These are phyloP conservation scores for Megastigmus dorsalis DNA, from an alignment of 2,888 invertebrate genomes.

Conservation along the genomic window DNA sequence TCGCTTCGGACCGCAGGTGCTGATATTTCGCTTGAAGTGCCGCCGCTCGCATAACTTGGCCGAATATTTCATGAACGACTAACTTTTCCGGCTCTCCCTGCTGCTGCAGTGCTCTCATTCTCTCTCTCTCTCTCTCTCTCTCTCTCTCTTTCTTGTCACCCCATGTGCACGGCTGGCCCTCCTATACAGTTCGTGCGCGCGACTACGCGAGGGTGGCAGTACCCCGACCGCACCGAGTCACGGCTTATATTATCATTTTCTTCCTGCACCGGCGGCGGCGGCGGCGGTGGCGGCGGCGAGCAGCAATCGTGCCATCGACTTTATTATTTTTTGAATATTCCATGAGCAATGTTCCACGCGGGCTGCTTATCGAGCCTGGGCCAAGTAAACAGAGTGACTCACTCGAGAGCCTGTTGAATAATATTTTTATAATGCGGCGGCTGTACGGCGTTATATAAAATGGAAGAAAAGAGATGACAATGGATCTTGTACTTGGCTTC, in stretches of 20 bases:
- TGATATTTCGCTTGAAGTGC: not conserved
- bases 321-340: constrained; percentile 19
- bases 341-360: not conserved
- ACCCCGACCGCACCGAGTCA: too few species aligned
- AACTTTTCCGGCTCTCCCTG: constrained; percentile 4
- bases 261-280: too few species aligned
- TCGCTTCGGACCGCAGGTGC: too few species aligned
- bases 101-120: not conserved
- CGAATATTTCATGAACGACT: constrained; percentile 28
- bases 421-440: not conserved
- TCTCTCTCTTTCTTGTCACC: constrained; percentile 3
- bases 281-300: too few species aligned
- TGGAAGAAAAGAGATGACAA: not conserved
- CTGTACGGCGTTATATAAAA: not conserved
- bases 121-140: too few species aligned
- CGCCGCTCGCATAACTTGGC: not conserved
- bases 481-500: not conserved
- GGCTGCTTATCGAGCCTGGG: not conserved
- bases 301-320: not conserved
- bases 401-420: too few species aligned
- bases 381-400: not conserved
- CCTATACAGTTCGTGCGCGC: too few species aligned
- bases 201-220: not conserved
- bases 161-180: too few species aligned
- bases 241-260: constrained; percentile 21